Evolutionary conservation across 2,888 invertebrate genomes (phyloP).

Genomic region (Sylvicola fuscatus): DNA sequence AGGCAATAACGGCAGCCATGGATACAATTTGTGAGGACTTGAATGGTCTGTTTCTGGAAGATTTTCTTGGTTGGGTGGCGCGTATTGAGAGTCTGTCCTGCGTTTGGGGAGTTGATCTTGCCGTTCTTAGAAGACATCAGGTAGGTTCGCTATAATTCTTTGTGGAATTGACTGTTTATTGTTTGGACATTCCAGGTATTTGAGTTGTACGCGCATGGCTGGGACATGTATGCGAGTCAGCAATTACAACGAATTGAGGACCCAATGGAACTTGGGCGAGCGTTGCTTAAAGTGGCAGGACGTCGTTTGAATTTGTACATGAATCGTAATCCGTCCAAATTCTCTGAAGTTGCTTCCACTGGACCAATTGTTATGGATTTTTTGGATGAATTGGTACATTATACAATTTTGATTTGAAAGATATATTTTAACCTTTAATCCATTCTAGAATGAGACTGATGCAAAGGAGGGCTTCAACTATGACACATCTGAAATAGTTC

Average conservation of each 20-base stretch:
- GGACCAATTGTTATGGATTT: conserved; percentile 58
- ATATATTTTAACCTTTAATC: not conserved
- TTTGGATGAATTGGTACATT: conserved; percentile 42
- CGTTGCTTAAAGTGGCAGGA: conserved; percentile 61
- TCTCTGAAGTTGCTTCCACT: conserved; percentile 50
- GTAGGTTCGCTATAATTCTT: conserved; percentile 31
- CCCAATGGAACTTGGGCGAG: conserved; percentile 43
- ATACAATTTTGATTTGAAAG: not conserved
- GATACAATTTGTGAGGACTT: conserved; percentile 45
- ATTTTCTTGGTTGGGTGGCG: conserved; percentile 46
- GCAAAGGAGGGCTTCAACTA: not conserved
- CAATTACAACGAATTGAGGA: conserved; percentile 44
- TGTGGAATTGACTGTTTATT: too few species aligned
- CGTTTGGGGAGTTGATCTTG: conserved; percentile 56
- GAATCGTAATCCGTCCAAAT: conserved; percentile 34
- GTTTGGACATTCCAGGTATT: conserved; percentile 25
- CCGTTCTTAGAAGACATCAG: conserved; percentile 56
- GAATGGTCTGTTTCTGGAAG: conserved; percentile 27
- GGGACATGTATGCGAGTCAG: conserved; percentile 37
- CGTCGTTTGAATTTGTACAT: conserved; percentile 51
- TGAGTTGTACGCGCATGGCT: conserved; percentile 39
- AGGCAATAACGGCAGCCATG: conserved; percentile 50
- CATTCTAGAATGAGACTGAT: not conserved
- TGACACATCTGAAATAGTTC: conserved; percentile 1
- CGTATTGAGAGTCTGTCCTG: conserved; percentile 47